Conservation (phyloP, 2,888 invertebrate species). For the Parapristionchus giblindavisi region DNA sequence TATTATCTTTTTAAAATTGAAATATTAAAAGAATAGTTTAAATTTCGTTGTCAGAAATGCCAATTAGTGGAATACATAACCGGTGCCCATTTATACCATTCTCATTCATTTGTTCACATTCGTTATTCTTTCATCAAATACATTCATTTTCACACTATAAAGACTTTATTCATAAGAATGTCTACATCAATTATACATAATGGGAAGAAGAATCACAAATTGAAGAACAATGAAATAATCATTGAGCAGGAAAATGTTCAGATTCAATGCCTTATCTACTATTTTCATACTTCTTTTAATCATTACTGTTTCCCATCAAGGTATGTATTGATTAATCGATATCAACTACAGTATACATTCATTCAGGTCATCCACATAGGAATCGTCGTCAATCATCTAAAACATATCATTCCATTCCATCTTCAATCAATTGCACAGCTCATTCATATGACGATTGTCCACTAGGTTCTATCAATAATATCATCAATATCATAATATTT, state of each 20-base stretch:
- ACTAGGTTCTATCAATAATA: too few relatives aligned
- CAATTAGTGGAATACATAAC: conserved; percentile 5
- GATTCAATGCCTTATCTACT: neutral
- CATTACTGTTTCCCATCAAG: neutral
- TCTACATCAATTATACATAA: conserved; percentile 3
- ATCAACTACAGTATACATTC: conserved; percentile 8
- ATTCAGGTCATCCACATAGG: too few relatives aligned
- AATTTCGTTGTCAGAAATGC: neutral
- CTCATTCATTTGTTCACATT: conserved; percentile 20
- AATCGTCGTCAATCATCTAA: conserved; percentile 12
- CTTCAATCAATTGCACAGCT: conserved; percentile 29
- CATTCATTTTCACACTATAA: conserved; percentile 17
- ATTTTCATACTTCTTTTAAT: neutral
- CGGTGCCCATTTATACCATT: conserved; percentile 5
- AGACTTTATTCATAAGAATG: neutral
- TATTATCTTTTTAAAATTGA: too few relatives aligned
- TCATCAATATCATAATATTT: too few relatives aligned
- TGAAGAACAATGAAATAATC: neutral
- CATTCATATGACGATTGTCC: conserved; percentile 13
- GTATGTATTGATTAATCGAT: neutral
- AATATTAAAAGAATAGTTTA: too few relatives aligned
- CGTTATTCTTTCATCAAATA: neutral
- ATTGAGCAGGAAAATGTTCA: neutral
- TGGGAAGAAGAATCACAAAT: neutral
- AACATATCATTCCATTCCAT: conserved; percentile 27